Evolutionary conservation across 1,140 invertebrate species (phyloP).

Genomic region (Mya arenaria): DNA sequence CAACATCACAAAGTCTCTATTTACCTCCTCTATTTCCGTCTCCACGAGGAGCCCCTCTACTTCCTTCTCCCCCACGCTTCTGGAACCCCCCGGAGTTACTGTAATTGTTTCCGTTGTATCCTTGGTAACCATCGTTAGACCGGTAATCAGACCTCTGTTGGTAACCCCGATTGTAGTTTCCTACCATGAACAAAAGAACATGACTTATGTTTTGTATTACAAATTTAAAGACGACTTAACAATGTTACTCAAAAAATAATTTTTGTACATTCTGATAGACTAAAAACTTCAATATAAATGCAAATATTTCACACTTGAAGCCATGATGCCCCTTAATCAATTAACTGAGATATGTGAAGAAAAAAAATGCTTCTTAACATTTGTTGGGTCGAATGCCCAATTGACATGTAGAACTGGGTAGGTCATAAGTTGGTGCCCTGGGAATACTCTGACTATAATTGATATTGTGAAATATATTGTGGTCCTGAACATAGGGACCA

Average conservation of each 20-base stretch:
- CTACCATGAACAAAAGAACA: slow-evolving; percentile 23
- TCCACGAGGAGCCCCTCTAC: slow-evolving; percentile 43
- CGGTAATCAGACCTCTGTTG: slow-evolving; percentile 58
- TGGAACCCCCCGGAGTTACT: slow-evolving; percentile 60
- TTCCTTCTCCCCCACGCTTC: slow-evolving; percentile 63
- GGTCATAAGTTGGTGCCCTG: too few relatives aligned
- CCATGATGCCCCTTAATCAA: background rate
- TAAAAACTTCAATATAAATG: background rate
- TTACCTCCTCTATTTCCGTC: slow-evolving; percentile 54
- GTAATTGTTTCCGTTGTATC: slow-evolving; percentile 54
- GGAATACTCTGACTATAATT: too few relatives aligned
- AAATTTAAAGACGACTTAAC: background rate
- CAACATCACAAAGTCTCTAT: too few relatives aligned
- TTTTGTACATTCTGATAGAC: background rate
- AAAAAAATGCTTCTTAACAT: background rate
- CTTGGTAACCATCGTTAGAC: slow-evolving; percentile 67
- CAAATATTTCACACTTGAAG: background rate
- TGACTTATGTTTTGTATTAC: background rate
- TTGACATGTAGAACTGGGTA: too few relatives aligned
- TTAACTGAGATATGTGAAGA: background rate
- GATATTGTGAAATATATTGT: too few relatives aligned
- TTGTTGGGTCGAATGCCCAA: too few relatives aligned
- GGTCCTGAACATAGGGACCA: too few relatives aligned
- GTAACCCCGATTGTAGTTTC: slow-evolving; percentile 61
- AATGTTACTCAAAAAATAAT: background rate